These are phyloP conservation scores for Yponomeuta plumbellus DNA, from an alignment of 2,888 invertebrate species.

Conservation along the genomic window DNA sequence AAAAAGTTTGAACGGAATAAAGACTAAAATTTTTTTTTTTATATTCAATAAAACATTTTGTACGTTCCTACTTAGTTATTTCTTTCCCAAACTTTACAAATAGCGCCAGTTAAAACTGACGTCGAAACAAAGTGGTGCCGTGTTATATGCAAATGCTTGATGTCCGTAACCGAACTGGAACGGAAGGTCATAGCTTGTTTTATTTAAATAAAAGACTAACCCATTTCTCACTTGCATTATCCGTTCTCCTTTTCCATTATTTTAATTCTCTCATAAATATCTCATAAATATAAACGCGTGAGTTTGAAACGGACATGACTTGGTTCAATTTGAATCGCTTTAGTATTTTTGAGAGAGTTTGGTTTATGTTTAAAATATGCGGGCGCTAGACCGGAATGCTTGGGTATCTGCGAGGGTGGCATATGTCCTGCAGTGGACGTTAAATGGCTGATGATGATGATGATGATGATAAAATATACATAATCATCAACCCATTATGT, in stretches of 20 bases:
- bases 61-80: no score
- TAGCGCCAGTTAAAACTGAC: background rate
- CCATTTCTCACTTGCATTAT: conserved; percentile 41
- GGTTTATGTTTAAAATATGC: no score
- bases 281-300: no score
- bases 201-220: conserved; percentile 50
- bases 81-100: background rate
- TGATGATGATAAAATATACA: no score
- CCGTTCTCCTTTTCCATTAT: conserved; percentile 44
- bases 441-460: no score
- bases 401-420: no score
- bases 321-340: background rate
- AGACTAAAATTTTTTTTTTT: no score
- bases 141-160: background rate
- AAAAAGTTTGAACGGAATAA: no score
- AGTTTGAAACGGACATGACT: conserved; percentile 37
- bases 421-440: no score
- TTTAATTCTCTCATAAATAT: conserved; percentile 66
- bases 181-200: conserved; percentile 48
- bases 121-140: background rate
- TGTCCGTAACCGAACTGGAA: conserved; percentile 25
- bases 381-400: no score
- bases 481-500: no score
- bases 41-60: no score
- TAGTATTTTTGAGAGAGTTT: background rate